Conservation (phyloP, 2,113 vertebrate genomes). For the Anthoscopus minutus region DNA sequence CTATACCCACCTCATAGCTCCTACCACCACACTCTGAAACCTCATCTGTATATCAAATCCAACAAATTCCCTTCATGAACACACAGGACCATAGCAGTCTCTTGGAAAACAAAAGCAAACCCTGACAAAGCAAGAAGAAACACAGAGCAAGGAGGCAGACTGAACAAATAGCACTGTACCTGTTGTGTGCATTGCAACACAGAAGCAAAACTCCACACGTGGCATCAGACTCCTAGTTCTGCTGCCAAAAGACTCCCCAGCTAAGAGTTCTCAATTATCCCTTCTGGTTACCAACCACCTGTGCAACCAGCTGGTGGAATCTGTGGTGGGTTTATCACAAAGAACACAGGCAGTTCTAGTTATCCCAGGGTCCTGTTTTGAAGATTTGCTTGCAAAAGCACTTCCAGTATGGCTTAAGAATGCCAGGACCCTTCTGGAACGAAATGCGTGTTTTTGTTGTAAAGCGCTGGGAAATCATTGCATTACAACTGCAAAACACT, state of each 20-base stretch:
- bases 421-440: neutral
- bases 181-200: rapidly evolving
- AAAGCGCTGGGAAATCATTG: neutral
- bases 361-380: neutral
- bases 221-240: rapidly evolving
- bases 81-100: neutral
- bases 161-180: neutral
- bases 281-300: neutral
- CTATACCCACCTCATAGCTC: neutral
- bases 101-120: neutral
- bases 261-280: neutral
- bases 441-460: neutral
- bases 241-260: rapidly evolving
- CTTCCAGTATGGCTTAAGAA: neutral
- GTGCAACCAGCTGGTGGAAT: neutral
- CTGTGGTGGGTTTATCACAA: neutral
- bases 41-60: neutral
- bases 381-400: neutral
- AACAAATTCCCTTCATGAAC: neutral
- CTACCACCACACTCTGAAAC: neutral
- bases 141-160: rapidly evolving
- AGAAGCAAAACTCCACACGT: neutral
- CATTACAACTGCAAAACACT: neutral
- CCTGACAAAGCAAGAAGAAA: neutral
- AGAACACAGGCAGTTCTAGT: neutral